phyloP scores from a whole-genome alignment of 2,888 invertebrate species.

The Heliconius hortense region DNA sequence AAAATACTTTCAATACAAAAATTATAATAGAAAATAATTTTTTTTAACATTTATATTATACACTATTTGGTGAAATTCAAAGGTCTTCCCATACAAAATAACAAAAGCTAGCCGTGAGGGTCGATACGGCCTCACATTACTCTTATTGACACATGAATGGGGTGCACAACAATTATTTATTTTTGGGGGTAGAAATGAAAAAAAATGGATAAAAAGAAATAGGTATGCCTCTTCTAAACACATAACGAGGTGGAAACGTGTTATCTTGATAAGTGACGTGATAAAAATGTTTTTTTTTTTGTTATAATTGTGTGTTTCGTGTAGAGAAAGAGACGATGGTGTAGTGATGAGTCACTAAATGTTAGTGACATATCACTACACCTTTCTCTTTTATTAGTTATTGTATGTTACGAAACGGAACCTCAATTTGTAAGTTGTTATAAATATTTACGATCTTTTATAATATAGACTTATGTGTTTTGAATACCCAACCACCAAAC shows the following conservation, averaged over 20 bases:
- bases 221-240: neutral
- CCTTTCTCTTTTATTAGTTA: no score
- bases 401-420: neutral
- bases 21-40: neutral
- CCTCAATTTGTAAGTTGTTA: neutral
- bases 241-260: constrained; percentile 8
- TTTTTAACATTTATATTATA: neutral
- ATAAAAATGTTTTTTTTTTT: neutral
- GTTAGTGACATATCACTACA: neutral
- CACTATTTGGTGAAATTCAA: neutral
- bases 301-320: neutral
- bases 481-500: no score
- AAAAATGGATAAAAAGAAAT: constrained; percentile 5
- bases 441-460: no score
- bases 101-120: constrained; percentile 15
- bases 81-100: neutral
- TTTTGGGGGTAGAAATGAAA: constrained; percentile 22
- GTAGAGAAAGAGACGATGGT: neutral
- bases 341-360: neutral
- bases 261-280: constrained; percentile 1
- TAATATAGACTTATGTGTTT: no score
- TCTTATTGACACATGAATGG: constrained; percentile 38
- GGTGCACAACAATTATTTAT: constrained; percentile 34
- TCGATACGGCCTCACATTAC: constrained; percentile 29
- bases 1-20: neutral